Percentiles rank a stretch among this genome's conserved stretches.
These are phyloP conservation scores for Spinus pinus DNA, from an alignment of 2,797 vertebrate species.

Conservation along the genomic window DNA sequence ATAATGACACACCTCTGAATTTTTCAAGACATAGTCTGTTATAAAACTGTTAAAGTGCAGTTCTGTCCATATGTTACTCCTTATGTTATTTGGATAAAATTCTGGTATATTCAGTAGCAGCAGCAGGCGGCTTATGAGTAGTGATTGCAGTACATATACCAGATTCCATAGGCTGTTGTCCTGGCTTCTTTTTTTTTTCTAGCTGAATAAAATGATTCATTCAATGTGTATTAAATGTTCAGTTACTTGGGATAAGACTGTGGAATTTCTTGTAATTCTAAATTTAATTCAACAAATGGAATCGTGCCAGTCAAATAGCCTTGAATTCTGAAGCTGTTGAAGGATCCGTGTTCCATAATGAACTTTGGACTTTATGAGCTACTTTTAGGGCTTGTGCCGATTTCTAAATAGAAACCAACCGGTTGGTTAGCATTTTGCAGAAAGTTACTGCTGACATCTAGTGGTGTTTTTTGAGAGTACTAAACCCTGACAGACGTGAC, in stretches of 20 bases:
- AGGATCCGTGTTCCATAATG: fast-evolving
- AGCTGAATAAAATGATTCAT: not conserved
- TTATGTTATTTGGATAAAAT: conserved; percentile 5
- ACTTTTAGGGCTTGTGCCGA: fast-evolving
- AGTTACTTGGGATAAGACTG: not conserved
- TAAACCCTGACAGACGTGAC: not conserved
- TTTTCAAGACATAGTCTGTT: not conserved
- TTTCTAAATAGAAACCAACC: fast-evolving
- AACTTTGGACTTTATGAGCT: not conserved
- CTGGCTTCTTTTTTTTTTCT: not conserved
- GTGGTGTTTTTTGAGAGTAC: not conserved
- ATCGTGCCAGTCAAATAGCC: not conserved
- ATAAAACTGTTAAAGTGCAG: not conserved
- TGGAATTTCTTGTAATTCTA: not conserved
- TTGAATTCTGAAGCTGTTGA: not conserved
- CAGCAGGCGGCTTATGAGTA: not conserved
- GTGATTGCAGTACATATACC: not conserved
- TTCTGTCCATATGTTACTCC: not conserved
- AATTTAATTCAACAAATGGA: not conserved
- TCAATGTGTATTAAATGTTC: not conserved
- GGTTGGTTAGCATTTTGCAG: not conserved
- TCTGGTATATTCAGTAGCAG: not conserved
- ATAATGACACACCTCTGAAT: not conserved
- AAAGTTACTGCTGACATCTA: conserved; percentile 51
- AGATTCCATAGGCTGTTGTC: not conserved